Evolutionary conservation across 2,113 vertebrate species (phyloP).

Genomic region (Serinus canaria): DNA sequence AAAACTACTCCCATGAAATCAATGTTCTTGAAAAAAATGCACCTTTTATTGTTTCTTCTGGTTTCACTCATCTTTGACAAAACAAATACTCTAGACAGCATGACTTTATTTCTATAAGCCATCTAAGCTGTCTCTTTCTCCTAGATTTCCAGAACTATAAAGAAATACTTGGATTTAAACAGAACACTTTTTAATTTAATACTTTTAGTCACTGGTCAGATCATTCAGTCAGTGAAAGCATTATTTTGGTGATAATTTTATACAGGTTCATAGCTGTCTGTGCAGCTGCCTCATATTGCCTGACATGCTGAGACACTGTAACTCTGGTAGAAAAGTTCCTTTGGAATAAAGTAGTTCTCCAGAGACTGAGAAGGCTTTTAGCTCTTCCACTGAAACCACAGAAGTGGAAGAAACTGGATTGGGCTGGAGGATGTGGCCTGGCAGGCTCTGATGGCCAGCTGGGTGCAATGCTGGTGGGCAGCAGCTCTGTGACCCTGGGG

Average conservation of each 20-base stretch:
- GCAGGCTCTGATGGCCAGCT: not conserved
- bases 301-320: accelerated
- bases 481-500: not conserved
- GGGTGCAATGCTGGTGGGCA: not conserved
- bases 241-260: not conserved
- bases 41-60: not conserved
- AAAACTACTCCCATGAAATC: not conserved
- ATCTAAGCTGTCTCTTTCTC: not conserved
- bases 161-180: not conserved
- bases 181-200: not conserved
- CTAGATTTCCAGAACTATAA: not conserved
- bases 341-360: not conserved
- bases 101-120: not conserved
- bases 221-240: not conserved
- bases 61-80: not conserved
- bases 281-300: not conserved
- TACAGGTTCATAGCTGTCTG: not conserved
- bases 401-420: not conserved
- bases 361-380: not conserved
- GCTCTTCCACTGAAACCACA: not conserved
- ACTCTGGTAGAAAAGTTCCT: not conserved
- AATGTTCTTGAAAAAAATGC: not conserved
- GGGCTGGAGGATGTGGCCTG: not conserved
- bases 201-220: not conserved
- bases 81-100: not conserved